phyloP scores from a whole-genome alignment of 2,888 invertebrate genomes.

The Lissocephala sabroskyi region DNA sequence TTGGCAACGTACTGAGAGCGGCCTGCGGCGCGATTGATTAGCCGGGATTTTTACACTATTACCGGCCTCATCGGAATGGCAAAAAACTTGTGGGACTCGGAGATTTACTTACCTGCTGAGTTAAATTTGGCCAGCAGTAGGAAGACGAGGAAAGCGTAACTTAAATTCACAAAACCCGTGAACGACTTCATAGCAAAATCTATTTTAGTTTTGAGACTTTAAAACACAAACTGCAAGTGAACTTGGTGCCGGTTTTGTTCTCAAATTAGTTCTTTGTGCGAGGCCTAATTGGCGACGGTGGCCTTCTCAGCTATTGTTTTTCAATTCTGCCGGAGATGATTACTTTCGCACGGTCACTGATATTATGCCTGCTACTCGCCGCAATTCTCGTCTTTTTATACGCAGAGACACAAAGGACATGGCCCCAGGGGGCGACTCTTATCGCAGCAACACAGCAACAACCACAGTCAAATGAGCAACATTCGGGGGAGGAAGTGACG shows the following conservation, averaged over 20 bases:
- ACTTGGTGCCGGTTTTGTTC: no score
- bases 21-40: slow-evolving; percentile 34
- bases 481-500: slow-evolving; percentile 5
- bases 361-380: slow-evolving; percentile 58
- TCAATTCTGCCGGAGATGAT: slow-evolving; percentile 26
- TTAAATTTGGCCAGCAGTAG: slow-evolving; percentile 43
- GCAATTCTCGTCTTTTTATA: slow-evolving; percentile 67
- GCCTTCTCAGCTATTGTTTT: slow-evolving; percentile 7
- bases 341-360: slow-evolving; percentile 43
- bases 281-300: no score
- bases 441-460: no score
- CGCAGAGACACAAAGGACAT: slow-evolving; percentile 41
- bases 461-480: slow-evolving; percentile 12
- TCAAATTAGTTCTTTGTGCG: no score
- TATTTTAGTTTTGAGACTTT: slow-evolving; percentile 4
- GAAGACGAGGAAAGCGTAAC: slow-evolving; percentile 47
- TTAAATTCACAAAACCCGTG: slow-evolving; percentile 46
- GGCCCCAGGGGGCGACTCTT: slow-evolving; percentile 29
- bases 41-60: slow-evolving; percentile 15
- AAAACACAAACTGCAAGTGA: slow-evolving; percentile 6
- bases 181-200: slow-evolving; percentile 56
- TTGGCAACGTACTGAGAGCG: neutral
- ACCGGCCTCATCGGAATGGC: no score
- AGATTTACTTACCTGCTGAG: slow-evolving; percentile 60
- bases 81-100: neutral